These are phyloP conservation scores for Albula glossodonta DNA, from an alignment of 2,113 vertebrate species.

Conservation along the genomic window DNA sequence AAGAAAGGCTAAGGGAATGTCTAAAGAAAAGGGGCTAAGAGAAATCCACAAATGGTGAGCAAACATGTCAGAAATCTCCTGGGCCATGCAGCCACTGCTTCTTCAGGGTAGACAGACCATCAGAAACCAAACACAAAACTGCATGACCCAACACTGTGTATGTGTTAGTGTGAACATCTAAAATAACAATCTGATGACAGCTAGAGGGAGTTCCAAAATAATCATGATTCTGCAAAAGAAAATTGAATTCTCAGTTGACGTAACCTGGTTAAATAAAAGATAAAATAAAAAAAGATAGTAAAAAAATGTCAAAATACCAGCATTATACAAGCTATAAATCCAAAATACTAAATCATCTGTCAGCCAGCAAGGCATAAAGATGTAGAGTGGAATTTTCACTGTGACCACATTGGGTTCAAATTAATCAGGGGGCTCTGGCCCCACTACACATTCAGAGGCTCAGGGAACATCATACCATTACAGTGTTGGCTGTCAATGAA, in stretches of 20 bases:
- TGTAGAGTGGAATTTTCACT: background rate
- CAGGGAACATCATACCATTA: background rate
- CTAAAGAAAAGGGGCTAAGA: background rate
- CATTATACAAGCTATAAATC: background rate
- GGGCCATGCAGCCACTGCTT: constrained; percentile 4
- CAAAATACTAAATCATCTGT: background rate
- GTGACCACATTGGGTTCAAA: background rate
- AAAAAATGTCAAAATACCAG: background rate
- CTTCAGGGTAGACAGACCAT: background rate
- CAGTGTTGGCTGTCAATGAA: background rate
- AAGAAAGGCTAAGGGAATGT: background rate
- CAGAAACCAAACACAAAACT: background rate
- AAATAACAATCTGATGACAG: too few species aligned
- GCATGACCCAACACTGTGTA: too few species aligned
- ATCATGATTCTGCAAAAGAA: too few species aligned
- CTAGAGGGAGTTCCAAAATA: too few species aligned
- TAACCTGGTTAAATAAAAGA: too few species aligned
- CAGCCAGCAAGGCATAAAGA: background rate
- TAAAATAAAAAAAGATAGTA: too few species aligned
- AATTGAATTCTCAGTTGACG: too few species aligned
- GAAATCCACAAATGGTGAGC: constrained; percentile 16
- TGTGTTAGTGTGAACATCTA: too few species aligned
- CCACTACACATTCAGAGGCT: background rate
- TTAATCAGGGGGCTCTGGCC: background rate
- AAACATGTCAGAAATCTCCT: constrained; percentile 29